These are phyloP conservation scores for Phrynocephalus vlangalii DNA, from an alignment of 2,797 vertebrate genomes.

Conservation along the genomic window DNA sequence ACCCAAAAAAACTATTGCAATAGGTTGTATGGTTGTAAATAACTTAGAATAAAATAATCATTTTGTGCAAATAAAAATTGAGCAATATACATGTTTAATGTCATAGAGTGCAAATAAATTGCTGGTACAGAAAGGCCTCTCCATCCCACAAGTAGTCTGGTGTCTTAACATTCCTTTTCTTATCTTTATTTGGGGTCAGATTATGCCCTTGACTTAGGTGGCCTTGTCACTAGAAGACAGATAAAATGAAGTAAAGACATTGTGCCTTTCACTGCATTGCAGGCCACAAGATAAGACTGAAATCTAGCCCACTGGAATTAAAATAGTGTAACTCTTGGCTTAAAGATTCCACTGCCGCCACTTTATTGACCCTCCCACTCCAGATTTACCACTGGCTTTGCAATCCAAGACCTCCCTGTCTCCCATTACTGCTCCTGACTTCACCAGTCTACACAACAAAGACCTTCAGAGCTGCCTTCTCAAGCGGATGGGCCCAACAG, in stretches of 20 bases:
- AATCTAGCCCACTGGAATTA: background rate
- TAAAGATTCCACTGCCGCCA: background rate
- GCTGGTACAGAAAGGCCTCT: background rate
- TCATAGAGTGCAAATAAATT: background rate
- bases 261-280: background rate
- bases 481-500: no score
- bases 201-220: background rate
- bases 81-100: no score
- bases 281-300: background rate
- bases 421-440: background rate
- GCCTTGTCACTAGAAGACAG: background rate
- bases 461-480: no score
- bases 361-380: background rate
- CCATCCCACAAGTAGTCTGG: background rate
- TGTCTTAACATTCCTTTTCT: background rate
- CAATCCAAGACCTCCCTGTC: background rate
- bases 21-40: background rate
- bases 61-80: background rate
- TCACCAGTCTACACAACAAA: no score
- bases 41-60: no score
- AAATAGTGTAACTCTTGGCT: background rate
- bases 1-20: background rate
- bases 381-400: background rate
- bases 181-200: conserved; percentile 12
- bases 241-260: background rate